Conservation (phyloP, 2,797 vertebrate species). For the Paguma larvata region DNA sequence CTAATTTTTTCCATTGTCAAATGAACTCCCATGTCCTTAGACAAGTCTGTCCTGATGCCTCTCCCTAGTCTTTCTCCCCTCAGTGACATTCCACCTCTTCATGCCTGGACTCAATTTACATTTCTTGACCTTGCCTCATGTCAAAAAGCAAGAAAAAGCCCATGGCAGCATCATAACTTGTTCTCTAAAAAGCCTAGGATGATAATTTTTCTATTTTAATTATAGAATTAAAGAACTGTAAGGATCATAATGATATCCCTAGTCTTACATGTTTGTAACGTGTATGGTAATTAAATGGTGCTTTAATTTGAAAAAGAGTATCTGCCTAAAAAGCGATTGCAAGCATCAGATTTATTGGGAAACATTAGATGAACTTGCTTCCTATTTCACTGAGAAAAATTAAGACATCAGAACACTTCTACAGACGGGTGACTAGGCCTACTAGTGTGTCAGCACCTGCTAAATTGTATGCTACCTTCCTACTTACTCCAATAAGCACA, state of each 20-base stretch:
- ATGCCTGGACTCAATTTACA: not conserved
- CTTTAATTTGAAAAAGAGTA: not conserved
- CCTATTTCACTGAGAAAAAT: not conserved
- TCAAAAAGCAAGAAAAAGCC: not conserved
- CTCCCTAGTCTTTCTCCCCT: not conserved
- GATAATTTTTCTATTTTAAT: not conserved
- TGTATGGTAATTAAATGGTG: not conserved
- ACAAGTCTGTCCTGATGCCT: not conserved
- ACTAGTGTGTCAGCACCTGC: not conserved
- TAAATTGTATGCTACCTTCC: not conserved
- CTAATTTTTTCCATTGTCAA: not conserved
- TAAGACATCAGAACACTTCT: not conserved
- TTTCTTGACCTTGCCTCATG: not conserved
- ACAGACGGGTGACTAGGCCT: not conserved
- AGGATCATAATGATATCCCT: not conserved
- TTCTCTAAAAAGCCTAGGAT: not conserved
- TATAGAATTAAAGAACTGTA: not conserved
- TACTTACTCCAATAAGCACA: not conserved
- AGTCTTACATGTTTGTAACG: not conserved
- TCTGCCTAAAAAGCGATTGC: not conserved
- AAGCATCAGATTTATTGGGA: not conserved
- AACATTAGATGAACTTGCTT: not conserved
- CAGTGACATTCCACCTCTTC: not conserved
- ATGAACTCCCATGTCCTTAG: not conserved
- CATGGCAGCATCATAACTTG: not conserved